Conservation (phyloP, 1,140 invertebrate genomes). For the Daktulosphaira vitifoliae region DNA sequence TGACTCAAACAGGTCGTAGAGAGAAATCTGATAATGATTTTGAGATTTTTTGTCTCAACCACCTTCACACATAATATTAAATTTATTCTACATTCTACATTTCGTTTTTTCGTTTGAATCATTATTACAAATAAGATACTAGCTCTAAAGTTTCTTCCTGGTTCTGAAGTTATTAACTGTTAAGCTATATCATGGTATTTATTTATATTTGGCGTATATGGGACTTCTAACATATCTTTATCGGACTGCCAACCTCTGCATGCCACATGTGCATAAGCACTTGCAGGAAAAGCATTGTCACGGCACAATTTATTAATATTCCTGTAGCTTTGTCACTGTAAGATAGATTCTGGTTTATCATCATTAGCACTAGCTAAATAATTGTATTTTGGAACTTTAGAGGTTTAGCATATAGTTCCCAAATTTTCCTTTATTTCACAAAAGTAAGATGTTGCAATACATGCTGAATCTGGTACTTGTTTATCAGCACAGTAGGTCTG, state of each 20-base stretch:
- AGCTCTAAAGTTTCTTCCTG: too few relatives aligned
- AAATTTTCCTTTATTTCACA: constrained; percentile 43
- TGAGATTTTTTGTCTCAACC: too few relatives aligned
- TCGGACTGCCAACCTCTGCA: constrained; percentile 62
- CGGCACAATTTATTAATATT: constrained; percentile 61
- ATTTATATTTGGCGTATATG: too few relatives aligned
- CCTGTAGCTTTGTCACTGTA: constrained; percentile 64
- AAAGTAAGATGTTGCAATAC: constrained; percentile 47
- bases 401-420: constrained; percentile 63
- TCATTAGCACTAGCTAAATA: constrained; percentile 51
- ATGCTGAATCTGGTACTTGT: constrained; percentile 48
- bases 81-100: too few relatives aligned
- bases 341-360: constrained; percentile 16
- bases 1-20: too few relatives aligned
- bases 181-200: too few relatives aligned
- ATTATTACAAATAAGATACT: too few relatives aligned
- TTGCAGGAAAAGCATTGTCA: constrained; percentile 72
- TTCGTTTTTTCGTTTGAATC: too few relatives aligned
- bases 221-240: constrained; percentile 45
- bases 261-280: constrained; percentile 57
- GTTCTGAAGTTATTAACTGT: too few relatives aligned
- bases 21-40: too few relatives aligned
- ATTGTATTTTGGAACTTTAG: constrained; percentile 50
- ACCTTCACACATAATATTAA: too few relatives aligned
- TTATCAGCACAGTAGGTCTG: constrained; percentile 47